These are phyloP conservation scores for Penaeus japonicus DNA, from an alignment of 1,140 invertebrate species.

Conservation along the genomic window DNA sequence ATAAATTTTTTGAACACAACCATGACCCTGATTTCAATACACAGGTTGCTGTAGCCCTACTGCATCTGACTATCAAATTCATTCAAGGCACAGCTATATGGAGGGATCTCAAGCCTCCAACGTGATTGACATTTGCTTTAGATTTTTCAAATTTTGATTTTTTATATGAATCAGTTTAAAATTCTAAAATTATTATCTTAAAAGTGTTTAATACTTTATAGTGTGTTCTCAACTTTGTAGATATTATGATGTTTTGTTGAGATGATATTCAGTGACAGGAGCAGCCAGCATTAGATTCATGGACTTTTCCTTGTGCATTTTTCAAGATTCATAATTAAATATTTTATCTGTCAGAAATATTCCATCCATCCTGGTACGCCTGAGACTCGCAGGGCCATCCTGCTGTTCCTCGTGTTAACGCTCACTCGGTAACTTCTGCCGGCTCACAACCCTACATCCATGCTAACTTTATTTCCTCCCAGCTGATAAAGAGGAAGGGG, in stretches of 20 bases:
- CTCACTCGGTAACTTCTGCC: constrained; percentile 41
- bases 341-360: constrained; percentile 49
- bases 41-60: constrained; percentile 20
- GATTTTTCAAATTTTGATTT: constrained; percentile 28
- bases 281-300: constrained; percentile 53
- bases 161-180: constrained; percentile 35
- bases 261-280: constrained; percentile 51
- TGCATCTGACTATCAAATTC: constrained; percentile 32
- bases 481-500: neutral
- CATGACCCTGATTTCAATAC: constrained; percentile 47
- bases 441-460: constrained; percentile 37
- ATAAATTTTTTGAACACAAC: constrained; percentile 49
- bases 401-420: constrained; percentile 36
- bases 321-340: constrained; percentile 50
- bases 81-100: constrained; percentile 47
- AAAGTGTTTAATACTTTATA: constrained; percentile 23
- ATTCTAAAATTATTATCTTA: constrained; percentile 29
- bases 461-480: constrained; percentile 41
- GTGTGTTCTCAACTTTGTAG: constrained; percentile 53
- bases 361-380: constrained; percentile 55
- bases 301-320: constrained; percentile 55
- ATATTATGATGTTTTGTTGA: constrained; percentile 53
- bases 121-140: constrained; percentile 51
- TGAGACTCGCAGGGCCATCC: constrained; percentile 43
- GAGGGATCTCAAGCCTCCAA: constrained; percentile 45